Conservation (phyloP, 1,140 invertebrate genomes). For the Dolichoris vasculosae region DNA sequence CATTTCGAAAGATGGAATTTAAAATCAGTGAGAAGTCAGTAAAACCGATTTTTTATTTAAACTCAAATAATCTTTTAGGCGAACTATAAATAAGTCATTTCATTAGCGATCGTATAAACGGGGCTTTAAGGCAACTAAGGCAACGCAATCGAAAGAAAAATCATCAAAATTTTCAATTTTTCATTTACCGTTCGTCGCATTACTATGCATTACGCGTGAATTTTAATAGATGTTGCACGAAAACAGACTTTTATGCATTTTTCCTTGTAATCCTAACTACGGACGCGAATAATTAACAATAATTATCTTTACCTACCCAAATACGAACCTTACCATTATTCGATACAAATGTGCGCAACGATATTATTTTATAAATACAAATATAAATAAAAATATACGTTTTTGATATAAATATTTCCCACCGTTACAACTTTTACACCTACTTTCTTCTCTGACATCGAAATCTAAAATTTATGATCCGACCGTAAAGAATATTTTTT, state of each 20-base stretch:
- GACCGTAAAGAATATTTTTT: no score
- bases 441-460: no score
- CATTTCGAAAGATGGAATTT: conserved; percentile 17
- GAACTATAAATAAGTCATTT: conserved; percentile 4
- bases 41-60: conserved; percentile 3
- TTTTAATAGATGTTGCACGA: neutral
- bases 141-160: neutral
- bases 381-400: no score
- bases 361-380: no score
- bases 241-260: neutral
- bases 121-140: neutral
- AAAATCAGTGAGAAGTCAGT: neutral
- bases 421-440: no score
- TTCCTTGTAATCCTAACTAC: neutral
- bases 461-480: no score
- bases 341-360: no score
- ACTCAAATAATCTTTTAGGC: conserved; percentile 9
- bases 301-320: no score
- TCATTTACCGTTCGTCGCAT: neutral
- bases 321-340: no score
- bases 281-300: no score
- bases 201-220: neutral
- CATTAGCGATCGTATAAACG: neutral
- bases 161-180: neutral
- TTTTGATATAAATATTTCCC: no score